A percentile compares a stretch with the other conserved stretches of the same genome.
Evolutionary conservation across 2,888 invertebrate genomes (phyloP).

Genomic region (Heliconius cydno): DNA sequence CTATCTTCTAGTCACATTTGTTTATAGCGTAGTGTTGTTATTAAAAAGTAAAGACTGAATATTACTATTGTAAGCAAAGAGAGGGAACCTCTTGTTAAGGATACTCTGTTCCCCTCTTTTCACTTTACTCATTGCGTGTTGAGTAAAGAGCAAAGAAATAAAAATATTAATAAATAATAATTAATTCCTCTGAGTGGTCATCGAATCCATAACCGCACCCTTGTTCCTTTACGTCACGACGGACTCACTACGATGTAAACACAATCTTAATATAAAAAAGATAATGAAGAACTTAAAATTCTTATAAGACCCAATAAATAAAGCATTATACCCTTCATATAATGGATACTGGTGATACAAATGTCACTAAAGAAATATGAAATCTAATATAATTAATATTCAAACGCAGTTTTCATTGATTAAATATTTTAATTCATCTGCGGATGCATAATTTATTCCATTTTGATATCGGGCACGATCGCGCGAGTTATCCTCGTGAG

Average conservation of each 20-base stretch:
- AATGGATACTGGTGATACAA: not conserved
- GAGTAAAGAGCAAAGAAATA: too few species aligned
- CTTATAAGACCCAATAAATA: not conserved
- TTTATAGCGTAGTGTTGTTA: not conserved
- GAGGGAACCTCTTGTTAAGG: too few species aligned
- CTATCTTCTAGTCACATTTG: not conserved
- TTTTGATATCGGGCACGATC: constrained; percentile 56
- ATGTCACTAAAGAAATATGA: not conserved
- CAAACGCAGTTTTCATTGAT: constrained; percentile 30
- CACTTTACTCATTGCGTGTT: too few species aligned
- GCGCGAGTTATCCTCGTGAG: constrained; percentile 49
- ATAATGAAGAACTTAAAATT: not conserved
- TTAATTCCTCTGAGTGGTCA: too few species aligned
- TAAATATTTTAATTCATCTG: constrained; percentile 45
- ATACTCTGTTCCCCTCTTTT: too few species aligned
- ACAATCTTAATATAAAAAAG: not conserved
- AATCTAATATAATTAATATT: constrained; percentile 24
- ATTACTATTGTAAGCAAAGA: not conserved
- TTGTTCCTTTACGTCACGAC: too few species aligned
- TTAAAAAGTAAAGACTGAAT: not conserved
- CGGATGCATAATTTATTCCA: constrained; percentile 58
- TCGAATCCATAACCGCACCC: too few species aligned
- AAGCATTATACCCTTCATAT: too few species aligned
- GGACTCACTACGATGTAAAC: too few species aligned
- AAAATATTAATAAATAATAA: too few species aligned